A percentile compares a stretch with the other conserved stretches of the same genome.
These are phyloP conservation scores for Fundulus diaphanus DNA, from an alignment of 2,797 vertebrate species.

Conservation along the genomic window DNA sequence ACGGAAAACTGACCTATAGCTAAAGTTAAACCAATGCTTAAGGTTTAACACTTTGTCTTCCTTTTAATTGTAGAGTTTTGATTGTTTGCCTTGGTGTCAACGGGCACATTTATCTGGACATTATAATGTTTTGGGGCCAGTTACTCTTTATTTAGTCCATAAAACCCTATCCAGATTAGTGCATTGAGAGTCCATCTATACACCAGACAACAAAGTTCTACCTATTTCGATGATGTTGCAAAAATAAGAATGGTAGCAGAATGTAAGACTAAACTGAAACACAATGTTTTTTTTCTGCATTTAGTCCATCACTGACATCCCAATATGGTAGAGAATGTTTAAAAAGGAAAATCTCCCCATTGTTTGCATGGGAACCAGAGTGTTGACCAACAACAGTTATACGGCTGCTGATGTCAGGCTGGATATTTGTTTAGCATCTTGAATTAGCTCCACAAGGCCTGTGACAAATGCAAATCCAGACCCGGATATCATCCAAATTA, in stretches of 20 bases:
- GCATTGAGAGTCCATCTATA: not conserved
- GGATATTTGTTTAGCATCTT: not conserved
- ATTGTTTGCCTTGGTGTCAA: not conserved
- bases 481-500: not conserved
- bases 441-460: constrained; percentile 1
- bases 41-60: not conserved
- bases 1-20: not conserved
- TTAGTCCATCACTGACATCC: not conserved
- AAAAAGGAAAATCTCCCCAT: not conserved
- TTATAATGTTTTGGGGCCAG: not conserved
- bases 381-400: not conserved
- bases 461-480: constrained; percentile 6
- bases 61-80: too few species aligned
- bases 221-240: not conserved
- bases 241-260: not conserved
- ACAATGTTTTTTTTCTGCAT: too few species aligned
- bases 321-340: not conserved
- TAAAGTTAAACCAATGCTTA: not conserved
- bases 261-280: too few species aligned
- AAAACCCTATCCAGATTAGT: not conserved
- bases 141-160: not conserved
- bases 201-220: not conserved
- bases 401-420: not conserved
- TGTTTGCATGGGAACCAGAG: not conserved
- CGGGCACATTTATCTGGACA: not conserved